A percentile compares a stretch with the other conserved stretches of the same genome.
These are phyloP conservation scores for Hyposoter dolosus DNA, from an alignment of 2,888 invertebrate genomes.

Conservation along the genomic window DNA sequence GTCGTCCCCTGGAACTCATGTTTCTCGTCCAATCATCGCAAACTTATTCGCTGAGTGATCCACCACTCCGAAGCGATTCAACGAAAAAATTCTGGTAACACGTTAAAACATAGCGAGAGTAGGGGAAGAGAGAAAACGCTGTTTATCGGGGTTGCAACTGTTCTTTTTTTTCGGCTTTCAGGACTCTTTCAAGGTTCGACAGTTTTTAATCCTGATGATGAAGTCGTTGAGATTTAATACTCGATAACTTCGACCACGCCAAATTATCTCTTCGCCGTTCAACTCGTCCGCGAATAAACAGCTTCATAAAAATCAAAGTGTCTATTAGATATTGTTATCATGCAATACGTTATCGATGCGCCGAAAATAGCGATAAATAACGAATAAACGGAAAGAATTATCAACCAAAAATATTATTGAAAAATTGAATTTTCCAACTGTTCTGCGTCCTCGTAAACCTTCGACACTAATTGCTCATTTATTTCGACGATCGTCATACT, in stretches of 20 bases:
- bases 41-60: constrained; percentile 55
- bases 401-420: neutral
- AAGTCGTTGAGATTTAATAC: constrained; percentile 10
- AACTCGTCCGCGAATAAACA: neutral
- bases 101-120: neutral
- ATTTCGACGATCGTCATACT: neutral
- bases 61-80: constrained; percentile 70
- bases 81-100: constrained; percentile 47
- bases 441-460: neutral
- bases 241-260: constrained; percentile 16
- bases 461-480: neutral
- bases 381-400: neutral
- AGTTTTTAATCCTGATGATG: constrained; percentile 6
- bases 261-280: neutral
- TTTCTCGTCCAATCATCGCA: constrained; percentile 64
- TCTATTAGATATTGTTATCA: neutral
- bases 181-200: neutral
- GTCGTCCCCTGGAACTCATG: constrained; percentile 75
- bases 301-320: neutral
- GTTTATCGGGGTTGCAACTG: neutral
- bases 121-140: constrained; percentile 1
- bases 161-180: neutral
- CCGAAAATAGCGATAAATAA: neutral
- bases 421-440: neutral
- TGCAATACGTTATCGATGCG: neutral